phyloP scores from a whole-genome alignment of 2,797 vertebrate genomes.

The Falco cherrug region DNA sequence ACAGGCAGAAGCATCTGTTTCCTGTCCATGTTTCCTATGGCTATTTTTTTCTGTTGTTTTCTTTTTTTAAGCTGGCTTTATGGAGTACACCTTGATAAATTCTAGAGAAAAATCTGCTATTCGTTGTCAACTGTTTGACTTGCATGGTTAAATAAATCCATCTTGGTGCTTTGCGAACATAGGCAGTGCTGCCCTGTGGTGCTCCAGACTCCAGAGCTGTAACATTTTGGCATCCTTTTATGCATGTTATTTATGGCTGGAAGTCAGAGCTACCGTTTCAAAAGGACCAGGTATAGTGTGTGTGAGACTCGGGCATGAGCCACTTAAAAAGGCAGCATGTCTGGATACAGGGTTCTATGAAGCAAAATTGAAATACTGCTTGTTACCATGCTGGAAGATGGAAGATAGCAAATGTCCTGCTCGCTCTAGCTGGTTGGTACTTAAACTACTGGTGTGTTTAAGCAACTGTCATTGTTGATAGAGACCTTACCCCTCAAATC shows the following conservation, averaged over 20 bases:
- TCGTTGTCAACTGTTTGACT: neutral
- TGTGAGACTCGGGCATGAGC: neutral
- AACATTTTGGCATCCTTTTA: neutral
- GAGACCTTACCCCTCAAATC: neutral
- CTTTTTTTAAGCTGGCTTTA: neutral
- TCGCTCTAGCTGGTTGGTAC: neutral
- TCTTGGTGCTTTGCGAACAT: neutral
- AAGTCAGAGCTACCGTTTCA: neutral
- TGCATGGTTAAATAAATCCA: neutral
- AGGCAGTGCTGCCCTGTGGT: neutral
- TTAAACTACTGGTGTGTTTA: neutral
- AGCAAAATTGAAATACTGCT: neutral
- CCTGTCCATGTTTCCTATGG: rapidly evolving
- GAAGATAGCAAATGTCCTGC: neutral
- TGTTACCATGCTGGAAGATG: neutral
- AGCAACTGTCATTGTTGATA: neutral
- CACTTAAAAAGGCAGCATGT: neutral
- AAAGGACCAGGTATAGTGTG: neutral
- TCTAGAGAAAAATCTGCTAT: neutral
- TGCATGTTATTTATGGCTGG: neutral
- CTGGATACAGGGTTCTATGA: neutral
- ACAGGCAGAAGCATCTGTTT: neutral
- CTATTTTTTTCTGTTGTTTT: neutral
- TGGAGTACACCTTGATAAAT: neutral
- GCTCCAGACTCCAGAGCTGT: neutral